phyloP scores from a whole-genome alignment of 2,797 vertebrate species.

The Pseudopleuronectes americanus region DNA sequence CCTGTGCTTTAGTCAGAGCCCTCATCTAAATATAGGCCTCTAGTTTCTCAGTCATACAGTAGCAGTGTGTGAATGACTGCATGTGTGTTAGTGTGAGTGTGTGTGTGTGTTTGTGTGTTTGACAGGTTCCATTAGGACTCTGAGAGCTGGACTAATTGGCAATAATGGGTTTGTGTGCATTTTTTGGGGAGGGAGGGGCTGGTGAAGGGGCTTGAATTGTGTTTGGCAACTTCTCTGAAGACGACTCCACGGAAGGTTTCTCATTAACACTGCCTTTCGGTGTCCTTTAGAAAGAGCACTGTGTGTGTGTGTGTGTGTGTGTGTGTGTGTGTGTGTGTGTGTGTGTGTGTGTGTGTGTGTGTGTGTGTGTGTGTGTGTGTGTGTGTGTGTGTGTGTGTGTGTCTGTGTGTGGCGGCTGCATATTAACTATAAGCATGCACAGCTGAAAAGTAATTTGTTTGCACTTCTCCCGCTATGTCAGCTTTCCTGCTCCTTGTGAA shows the following conservation, averaged over 20 bases:
- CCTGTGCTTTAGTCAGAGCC: constrained; percentile 42
- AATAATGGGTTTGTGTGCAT: constrained; percentile 68
- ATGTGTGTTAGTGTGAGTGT: constrained; percentile 3
- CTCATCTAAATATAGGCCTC: constrained; percentile 48
- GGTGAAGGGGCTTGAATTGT: constrained; percentile 53
- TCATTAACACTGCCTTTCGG: constrained; percentile 65
- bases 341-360: constrained; percentile 14
- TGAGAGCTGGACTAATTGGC: constrained; percentile 72
- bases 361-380: neutral
- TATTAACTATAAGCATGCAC: neutral
- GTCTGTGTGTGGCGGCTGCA: neutral
- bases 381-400: constrained; percentile 4
- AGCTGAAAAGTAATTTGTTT: constrained; percentile 30
- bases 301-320: constrained; percentile 14
- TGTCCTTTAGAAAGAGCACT: constrained; percentile 33
- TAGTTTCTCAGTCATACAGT: constrained; percentile 43
- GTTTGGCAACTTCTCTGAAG: constrained; percentile 69
- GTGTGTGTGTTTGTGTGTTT: constrained; percentile 33
- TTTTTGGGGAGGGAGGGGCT: constrained; percentile 21
- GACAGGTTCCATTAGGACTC: constrained; percentile 61
- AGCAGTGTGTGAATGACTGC: neutral
- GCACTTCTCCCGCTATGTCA: constrained; percentile 17
- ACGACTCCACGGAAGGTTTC: constrained; percentile 65
- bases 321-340: neutral
- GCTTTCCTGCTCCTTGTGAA: constrained; percentile 10